Percentiles rank a stretch among this genome's conserved stretches.
Conservation (phyloP, 2,113 vertebrate genomes). For the Oostethus manadensis region DNA sequence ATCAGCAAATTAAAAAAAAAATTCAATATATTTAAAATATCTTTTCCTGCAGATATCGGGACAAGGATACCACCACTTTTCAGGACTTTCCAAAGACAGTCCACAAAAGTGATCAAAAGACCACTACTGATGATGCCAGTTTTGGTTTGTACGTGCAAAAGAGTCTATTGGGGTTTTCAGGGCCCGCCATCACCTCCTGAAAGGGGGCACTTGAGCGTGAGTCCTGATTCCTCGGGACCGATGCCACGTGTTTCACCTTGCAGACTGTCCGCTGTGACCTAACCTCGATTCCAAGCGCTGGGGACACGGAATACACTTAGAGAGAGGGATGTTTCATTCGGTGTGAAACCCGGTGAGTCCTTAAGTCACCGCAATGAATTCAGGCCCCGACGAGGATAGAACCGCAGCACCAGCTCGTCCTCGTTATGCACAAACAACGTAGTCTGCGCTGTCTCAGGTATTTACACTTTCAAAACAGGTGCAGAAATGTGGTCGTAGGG, state of each 20-base stretch:
- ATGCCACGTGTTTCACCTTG: conserved; percentile 53
- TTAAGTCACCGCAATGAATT: conserved; percentile 28
- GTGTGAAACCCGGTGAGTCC: conserved; percentile 3
- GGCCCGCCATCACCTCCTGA: no score
- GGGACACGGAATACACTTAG: conserved; percentile 40
- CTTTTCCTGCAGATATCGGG: no score
- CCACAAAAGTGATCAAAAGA: neutral
- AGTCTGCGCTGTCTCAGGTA: conserved; percentile 31
- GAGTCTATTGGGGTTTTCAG: neutral
- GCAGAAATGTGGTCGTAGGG: conserved; percentile 11
- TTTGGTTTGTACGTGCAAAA: neutral
- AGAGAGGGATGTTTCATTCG: conserved; percentile 24
- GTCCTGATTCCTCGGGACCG: conserved; percentile 31
- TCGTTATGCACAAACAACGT: conserved; percentile 42
- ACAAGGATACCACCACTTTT: no score
- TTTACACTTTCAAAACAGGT: conserved; percentile 36
- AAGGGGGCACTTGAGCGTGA: conserved; percentile 1
- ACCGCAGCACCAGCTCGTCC: conserved; percentile 25
- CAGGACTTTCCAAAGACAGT: neutral
- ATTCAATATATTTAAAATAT: no score
- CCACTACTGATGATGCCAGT: neutral
- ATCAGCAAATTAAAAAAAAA: no score
- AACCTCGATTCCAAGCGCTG: conserved; percentile 18
- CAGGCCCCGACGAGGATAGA: conserved; percentile 18
- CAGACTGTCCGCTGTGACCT: conserved; percentile 28